These are phyloP conservation scores for Chrysolina americana DNA, from an alignment of 2,888 invertebrate species.

Conservation along the genomic window DNA sequence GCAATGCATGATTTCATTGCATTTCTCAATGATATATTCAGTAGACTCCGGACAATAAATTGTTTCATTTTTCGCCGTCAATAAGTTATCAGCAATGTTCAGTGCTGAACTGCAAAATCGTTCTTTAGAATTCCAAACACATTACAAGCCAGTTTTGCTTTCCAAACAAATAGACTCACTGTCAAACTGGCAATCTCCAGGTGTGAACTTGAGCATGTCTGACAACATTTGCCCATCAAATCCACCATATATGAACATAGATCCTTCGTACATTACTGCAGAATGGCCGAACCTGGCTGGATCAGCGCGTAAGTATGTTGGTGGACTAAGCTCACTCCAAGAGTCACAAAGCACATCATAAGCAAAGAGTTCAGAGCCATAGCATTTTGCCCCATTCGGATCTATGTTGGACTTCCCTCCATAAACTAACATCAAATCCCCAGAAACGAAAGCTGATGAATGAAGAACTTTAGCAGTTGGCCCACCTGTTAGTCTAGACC, in stretches of 20 bases:
- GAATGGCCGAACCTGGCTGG: conserved; percentile 86
- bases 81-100: conserved; percentile 62
- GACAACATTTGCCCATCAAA: conserved; percentile 96
- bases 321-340: conserved; percentile 76
- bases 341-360: conserved; percentile 90
- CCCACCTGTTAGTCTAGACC: conserved; percentile 85
- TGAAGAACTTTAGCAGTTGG: conserved; percentile 92
- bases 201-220: conserved; percentile 85
- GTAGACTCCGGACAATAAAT: conserved; percentile 70
- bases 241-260: conserved; percentile 88
- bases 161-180: conserved; percentile 80
- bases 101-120: conserved; percentile 75
- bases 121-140: conserved; percentile 84
- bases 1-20: conserved; percentile 75
- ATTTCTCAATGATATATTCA: conserved; percentile 71
- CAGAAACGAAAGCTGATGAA: conserved; percentile 85
- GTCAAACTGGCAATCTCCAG: conserved; percentile 80
- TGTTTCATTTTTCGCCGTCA: conserved; percentile 74
- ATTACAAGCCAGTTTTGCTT: conserved; percentile 83
- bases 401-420: conserved; percentile 99
- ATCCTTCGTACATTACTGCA: conserved; percentile 80
- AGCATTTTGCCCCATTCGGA: conserved; percentile 91
- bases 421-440: conserved; percentile 90
- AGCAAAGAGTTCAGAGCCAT: conserved; percentile 87
- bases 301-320: conserved; percentile 75